phyloP scores from a whole-genome alignment of 2,888 invertebrate genomes.

The Troides aeacus region DNA sequence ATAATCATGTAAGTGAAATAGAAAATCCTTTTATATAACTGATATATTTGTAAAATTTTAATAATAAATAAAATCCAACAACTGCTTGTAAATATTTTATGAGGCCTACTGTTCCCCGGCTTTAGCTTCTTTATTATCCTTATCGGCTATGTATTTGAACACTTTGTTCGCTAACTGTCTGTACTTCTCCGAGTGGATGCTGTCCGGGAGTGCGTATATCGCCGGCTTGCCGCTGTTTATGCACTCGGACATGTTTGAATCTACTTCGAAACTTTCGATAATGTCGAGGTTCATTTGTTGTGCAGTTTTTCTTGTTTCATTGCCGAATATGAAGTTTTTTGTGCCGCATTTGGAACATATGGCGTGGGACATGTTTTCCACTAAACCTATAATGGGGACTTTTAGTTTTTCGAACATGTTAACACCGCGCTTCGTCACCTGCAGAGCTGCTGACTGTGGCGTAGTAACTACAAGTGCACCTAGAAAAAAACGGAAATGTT shows the following conservation, averaged over 20 bases:
- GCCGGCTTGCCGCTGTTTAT: constrained; percentile 88
- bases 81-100: constrained; percentile 41
- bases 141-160: constrained; percentile 66
- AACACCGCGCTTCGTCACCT: constrained; percentile 91
- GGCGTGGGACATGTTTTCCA: constrained; percentile 93
- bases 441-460: constrained; percentile 92
- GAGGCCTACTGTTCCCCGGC: constrained; percentile 49
- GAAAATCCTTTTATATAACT: constrained; percentile 43
- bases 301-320: constrained; percentile 81
- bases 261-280: constrained; percentile 86
- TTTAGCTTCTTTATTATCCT: constrained; percentile 53
- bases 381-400: constrained; percentile 91
- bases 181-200: constrained; percentile 72
- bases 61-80: constrained; percentile 54
- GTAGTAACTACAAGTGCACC: constrained; percentile 95
- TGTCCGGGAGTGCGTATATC: constrained; percentile 83
- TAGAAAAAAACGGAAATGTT: constrained; percentile 41
- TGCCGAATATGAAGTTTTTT: constrained; percentile 87
- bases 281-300: constrained; percentile 83
- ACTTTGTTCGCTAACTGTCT: constrained; percentile 69
- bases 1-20: constrained; percentile 41
- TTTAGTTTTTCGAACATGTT: constrained; percentile 92
- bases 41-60: constrained; percentile 55
- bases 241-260: constrained; percentile 83
- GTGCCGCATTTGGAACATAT: constrained; percentile 88